phyloP scores from a whole-genome alignment of 2,888 invertebrate species.

The Thecocarcelia acutangulata region DNA sequence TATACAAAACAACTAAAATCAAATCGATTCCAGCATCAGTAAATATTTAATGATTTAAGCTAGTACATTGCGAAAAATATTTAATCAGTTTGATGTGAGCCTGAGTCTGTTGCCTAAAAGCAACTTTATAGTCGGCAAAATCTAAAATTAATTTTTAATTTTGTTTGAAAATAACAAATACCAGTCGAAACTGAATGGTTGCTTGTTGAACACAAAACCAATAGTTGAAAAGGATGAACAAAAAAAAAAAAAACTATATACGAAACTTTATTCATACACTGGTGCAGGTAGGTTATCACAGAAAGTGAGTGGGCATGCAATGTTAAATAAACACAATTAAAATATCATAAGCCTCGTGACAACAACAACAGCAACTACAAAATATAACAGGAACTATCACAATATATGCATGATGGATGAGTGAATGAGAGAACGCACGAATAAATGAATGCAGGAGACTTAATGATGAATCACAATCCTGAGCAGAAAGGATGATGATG shows the following conservation, averaged over 20 bases:
- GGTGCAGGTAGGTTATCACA: neutral
- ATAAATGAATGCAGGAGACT: neutral
- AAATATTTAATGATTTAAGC: too few relatives aligned
- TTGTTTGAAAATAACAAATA: neutral
- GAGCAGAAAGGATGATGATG: slow-evolving; percentile 1
- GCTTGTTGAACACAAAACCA: slow-evolving; percentile 29
- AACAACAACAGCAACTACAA: slow-evolving; percentile 11
- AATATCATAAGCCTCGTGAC: slow-evolving; percentile 58
- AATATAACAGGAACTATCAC: slow-evolving; percentile 9
- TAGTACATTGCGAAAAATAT: too few relatives aligned
- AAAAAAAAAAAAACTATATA: slow-evolving; percentile 7
- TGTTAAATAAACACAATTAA: slow-evolving; percentile 66
- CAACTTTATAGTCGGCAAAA: slow-evolving; percentile 37
- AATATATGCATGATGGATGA: slow-evolving; percentile 42
- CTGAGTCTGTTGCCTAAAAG: neutral
- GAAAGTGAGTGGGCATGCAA: slow-evolving; percentile 20
- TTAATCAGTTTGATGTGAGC: too few relatives aligned
- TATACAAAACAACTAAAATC: too few relatives aligned
- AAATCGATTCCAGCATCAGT: too few relatives aligned
- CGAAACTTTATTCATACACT: neutral
- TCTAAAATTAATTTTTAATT: slow-evolving; percentile 52
- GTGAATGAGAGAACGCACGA: neutral
- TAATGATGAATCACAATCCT: slow-evolving; percentile 42
- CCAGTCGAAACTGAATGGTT: slow-evolving; percentile 13
- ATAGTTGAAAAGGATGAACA: slow-evolving; percentile 15